Evolutionary conservation across 2,888 invertebrate species (phyloP), one percentile per base, ranked within the genome.

Genomic region (Nemotelus nigrinus): DNA sequence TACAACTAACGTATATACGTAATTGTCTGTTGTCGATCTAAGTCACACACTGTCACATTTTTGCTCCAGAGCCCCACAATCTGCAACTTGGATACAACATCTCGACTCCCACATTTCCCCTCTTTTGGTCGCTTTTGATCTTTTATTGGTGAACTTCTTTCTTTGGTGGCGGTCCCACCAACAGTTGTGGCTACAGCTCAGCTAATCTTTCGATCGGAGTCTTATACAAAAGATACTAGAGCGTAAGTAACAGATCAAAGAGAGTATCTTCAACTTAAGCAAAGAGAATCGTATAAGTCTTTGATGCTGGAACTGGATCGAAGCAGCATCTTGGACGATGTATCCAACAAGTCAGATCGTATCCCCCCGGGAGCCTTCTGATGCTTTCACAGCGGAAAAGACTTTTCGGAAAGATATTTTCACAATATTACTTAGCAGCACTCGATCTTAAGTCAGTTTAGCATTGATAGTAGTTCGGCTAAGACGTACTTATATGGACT

Each of bases 81-180:
- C 55, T 53, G 25, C 39, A 63, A 74, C n/a, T 60, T 47, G 74
- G 43, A 25, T 63, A 43, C 55, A 55, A 60, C 64, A 55, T 74
- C 45, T 60, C 47, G 58, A 76, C 76, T 76, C 76, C 76, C 76
- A 76, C 65, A 76, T 76, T 76, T 76, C 76, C 76, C 76, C 76
- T 60, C 76, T 76, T 65, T 10, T 4, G 63, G 55, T n/a, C 65
- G 41, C 64, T 53, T 44, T 50, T 65, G 44, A 76, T 65, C 64
- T 76, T 76, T 76, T 76, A 76, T 76, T 76, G 76, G 76, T 65
- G 74, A 74, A 60, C 74, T 44, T 74, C 45, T 48, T 74, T 60
- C 25, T 25, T 60, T 48, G 8, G 43, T 47, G 3, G 70, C 39
- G 74, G 50, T 60, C 74, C 74, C 74, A 50, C 74, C 48, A 74